Conservation (phyloP, 1,140 invertebrate species). For the Pomacea maculata region DNA sequence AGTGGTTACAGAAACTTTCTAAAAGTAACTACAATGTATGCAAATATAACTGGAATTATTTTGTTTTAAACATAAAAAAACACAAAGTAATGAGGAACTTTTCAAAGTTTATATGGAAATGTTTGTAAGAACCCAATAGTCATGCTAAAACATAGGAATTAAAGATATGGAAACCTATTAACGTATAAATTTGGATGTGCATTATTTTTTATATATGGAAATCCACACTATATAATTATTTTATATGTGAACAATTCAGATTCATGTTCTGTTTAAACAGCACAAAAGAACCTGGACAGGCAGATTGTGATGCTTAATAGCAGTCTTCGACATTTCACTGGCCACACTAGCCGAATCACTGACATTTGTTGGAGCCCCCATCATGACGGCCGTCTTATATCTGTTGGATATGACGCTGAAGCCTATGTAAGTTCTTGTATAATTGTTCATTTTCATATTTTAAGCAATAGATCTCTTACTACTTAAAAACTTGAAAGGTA, state of each 20-base stretch:
- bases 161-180: neutral
- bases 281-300: neutral
- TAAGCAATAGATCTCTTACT: no score
- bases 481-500: neutral
- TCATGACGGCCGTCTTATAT: slow-evolving; percentile 73
- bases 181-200: neutral
- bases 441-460: neutral
- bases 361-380: slow-evolving; percentile 80
- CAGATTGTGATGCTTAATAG: slow-evolving; percentile 40
- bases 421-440: slow-evolving; percentile 71
- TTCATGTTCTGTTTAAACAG: neutral
- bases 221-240: neutral
- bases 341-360: slow-evolving; percentile 72
- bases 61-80: no score
- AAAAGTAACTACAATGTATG: no score
- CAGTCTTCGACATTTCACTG: slow-evolving; percentile 67
- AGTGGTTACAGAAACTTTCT: no score
- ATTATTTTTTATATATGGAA: neutral
- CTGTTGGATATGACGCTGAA: slow-evolving; percentile 75
- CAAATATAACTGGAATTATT: no score
- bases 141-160: no score
- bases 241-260: neutral
- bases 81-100: no score
- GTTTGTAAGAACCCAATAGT: no score
- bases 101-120: no score